Evolutionary conservation across 2,113 vertebrate species (phyloP).

Genomic region (Lichenostomus cassidix): DNA sequence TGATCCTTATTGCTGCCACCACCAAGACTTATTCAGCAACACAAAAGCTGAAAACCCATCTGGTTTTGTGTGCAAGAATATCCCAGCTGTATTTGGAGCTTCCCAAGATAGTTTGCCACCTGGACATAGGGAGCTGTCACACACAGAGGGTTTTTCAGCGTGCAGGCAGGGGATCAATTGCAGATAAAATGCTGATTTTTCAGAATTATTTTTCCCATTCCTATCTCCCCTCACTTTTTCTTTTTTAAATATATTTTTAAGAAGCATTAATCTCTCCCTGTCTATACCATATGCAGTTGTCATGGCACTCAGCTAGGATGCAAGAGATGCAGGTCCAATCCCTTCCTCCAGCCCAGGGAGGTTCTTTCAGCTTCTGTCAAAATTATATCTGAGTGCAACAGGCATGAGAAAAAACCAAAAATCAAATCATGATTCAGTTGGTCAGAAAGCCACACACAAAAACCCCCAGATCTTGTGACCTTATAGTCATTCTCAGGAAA

Average conservation of each 20-base stretch:
- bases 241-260: fast-evolving
- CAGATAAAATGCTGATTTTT: background rate
- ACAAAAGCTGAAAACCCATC: background rate
- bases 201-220: background rate
- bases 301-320: background rate
- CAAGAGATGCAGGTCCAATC: background rate
- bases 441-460: background rate
- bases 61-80: background rate
- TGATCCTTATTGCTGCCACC: background rate
- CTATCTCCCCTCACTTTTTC: fast-evolving
- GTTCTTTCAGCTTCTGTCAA: background rate
- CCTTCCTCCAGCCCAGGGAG: background rate
- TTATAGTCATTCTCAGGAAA: background rate
- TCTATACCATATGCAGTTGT: background rate
- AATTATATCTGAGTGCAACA: background rate
- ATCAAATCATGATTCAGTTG: background rate
- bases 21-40: background rate
- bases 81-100: background rate
- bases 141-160: background rate
- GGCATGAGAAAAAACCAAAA: background rate
- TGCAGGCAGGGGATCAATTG: background rate
- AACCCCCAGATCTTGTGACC: background rate
- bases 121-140: background rate
- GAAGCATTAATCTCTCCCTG: background rate
- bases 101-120: background rate